Base-by-base conservation (phyloP, 2,113 vertebrate genomes). In the Myrmecophaga tridactyla region DNA sequence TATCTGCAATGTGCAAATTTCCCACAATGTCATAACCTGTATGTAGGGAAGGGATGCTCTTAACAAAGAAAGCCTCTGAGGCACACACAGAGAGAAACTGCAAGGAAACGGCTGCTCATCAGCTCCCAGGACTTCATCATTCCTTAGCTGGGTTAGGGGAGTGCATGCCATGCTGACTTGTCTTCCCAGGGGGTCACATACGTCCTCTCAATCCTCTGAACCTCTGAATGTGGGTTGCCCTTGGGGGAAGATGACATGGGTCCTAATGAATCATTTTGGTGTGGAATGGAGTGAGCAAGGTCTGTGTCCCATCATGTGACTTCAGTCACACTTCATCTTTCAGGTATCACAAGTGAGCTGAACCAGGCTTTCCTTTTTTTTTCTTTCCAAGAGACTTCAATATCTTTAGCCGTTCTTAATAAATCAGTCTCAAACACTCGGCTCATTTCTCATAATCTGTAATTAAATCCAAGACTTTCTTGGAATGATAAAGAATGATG, bases 401-500 rank as follows among this genome's bases (percentile, higher is more conserved):
- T 0, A 27, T 17, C 85, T 56, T 78, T 27, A 78, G 69, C 23
- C 1, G 65, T 86, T 94, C 92, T 93, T 23, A 46, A 53, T 20
- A 92, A 80, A 15, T 89, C 9, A 7, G 3, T 96, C 81, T 96
- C 87, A 92, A 83, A 87, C 63, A 85, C 81, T 92, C 84, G 80
- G 53, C 6, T 9, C 11, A 89, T 96, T 72, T 36, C 60, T 58
- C 76, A 58, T 95, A 96, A 27, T 88, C 83, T 56, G 6, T 20
- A 93, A 97, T 78, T 77, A 96, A 97, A 34, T 14, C 91, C 41
- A 82, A 94, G 63, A 65, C 4, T n/a, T 85, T 1, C 83, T 92
- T 92, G 93, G 73, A 97, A 95, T 91, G 76, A 36, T 75, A 94
- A 94, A 53, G 25, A 41, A 90, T 95, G 89, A 11, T 58, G 95